Base-by-base conservation (phyloP, 2,888 invertebrate genomes). In the Dryomyza anilis region DNA sequence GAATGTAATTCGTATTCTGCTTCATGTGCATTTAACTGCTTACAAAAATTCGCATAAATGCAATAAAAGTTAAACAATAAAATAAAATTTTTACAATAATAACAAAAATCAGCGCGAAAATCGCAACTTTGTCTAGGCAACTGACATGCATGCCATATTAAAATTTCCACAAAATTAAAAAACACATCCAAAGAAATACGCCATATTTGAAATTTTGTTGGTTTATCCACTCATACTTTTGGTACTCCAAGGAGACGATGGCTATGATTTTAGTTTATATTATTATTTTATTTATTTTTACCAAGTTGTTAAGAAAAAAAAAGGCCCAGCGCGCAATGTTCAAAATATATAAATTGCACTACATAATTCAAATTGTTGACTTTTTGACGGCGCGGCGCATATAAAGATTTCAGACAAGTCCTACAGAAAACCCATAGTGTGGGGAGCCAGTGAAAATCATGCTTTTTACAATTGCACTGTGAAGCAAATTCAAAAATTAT, bases 311-410 rank as follows among this genome's bases (percentile, higher is more conserved):
- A n/a, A n/a, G n/a, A n/a, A n/a, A n/a, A n/a, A n/a, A n/a, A n/a
- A n/a, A n/a, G 39, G 69, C 67, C 76, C 71, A 67, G 19, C 16
- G 58, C 23, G 43, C 10, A 53, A 23, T 23, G 50, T 48, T 50
- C 56, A 62, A 76, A 70, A 73, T 76, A 75, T 77, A 76, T 76
- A 76, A 76, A 76, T 76, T 77, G 76, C 76, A 71, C 70, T 71
- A 74, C 77, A 78, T 78, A 78, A 77, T 77, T 78, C 78, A 77
- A 77, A 78, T 74, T 72, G 73, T 71, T 76, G 77, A 78, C 77
- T 74, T 72, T 72, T 74, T 76, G 75, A 76, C 76, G 59, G 64
- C 59, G 50, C 76, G 59, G 64, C 59, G 50, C 58, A n/a, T 52
- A 33, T 43, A 46, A 30, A 58, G 50, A 64, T 43, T 52, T 39